phyloP scores from a whole-genome alignment of 30 jellyfish, hydroid and myxozoan species.

The Haliclystus octoradiatus region DNA sequence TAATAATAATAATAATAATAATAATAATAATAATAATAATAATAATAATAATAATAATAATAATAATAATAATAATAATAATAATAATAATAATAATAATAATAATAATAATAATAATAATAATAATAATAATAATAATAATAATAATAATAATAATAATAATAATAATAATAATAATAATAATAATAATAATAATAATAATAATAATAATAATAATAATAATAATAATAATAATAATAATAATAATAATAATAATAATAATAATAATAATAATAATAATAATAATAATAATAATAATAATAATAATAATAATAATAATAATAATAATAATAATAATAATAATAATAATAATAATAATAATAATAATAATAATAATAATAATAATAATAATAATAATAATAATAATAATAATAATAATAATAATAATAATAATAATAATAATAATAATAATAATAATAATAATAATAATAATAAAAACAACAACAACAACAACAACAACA shows the following conservation, averaged over 20 bases:
- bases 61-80: not conserved
- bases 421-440: not conserved
- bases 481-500: not conserved
- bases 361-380: not conserved
- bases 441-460: not conserved
- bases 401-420: not conserved
- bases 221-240: not conserved
- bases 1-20: not conserved
- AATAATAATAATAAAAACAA: too few species aligned
- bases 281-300: not conserved
- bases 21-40: not conserved
- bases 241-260: not conserved
- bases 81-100: not conserved
- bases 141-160: not conserved
- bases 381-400: not conserved
- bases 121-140: not conserved
- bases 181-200: not conserved
- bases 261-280: not conserved
- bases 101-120: not conserved
- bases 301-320: not conserved
- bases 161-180: not conserved
- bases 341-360: not conserved
- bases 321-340: not conserved
- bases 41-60: not conserved
- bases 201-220: not conserved